phyloP scores from a whole-genome alignment of 2,797 vertebrate species.

The Nannoperca obscura region DNA sequence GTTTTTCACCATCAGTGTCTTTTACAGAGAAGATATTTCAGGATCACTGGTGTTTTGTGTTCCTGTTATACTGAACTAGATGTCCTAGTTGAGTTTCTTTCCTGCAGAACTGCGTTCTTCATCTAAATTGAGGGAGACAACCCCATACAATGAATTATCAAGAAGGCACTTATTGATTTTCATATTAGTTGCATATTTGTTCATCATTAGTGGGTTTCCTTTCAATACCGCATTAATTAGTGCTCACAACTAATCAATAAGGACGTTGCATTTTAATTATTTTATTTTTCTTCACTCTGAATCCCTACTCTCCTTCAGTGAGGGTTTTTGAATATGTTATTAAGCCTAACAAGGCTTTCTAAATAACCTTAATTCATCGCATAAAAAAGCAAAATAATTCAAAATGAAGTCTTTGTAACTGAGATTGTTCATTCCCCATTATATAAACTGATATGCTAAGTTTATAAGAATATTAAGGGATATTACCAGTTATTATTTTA shows the following conservation, averaged over 20 bases:
- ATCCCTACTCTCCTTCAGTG: neutral
- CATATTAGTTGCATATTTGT: conserved; percentile 2
- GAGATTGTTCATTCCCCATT: neutral
- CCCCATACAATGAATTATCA: conserved; percentile 7
- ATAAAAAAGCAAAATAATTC: neutral
- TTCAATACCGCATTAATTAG: conserved; percentile 19
- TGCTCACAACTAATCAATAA: conserved; percentile 17
- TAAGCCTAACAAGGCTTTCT: neutral
- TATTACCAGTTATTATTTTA: neutral
- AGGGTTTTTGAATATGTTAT: conserved; percentile 1
- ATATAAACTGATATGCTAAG: neutral
- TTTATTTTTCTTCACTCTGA: neutral
- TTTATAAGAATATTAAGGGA: neutral
- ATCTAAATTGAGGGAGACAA: neutral
- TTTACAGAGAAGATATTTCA: conserved; percentile 1
- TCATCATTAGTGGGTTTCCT: conserved; percentile 22
- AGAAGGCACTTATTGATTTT: conserved; percentile 8
- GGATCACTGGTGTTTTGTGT: neutral
- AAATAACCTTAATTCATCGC: neutral
- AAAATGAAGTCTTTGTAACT: neutral
- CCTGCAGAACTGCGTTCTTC: neutral
- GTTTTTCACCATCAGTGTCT: conserved; percentile 3
- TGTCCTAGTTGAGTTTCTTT: neutral
- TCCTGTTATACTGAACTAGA: neutral
- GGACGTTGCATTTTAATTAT: neutral